Evolutionary conservation across 1,140 invertebrate species (phyloP).

Genomic region (Drosophila pallidifrons): DNA sequence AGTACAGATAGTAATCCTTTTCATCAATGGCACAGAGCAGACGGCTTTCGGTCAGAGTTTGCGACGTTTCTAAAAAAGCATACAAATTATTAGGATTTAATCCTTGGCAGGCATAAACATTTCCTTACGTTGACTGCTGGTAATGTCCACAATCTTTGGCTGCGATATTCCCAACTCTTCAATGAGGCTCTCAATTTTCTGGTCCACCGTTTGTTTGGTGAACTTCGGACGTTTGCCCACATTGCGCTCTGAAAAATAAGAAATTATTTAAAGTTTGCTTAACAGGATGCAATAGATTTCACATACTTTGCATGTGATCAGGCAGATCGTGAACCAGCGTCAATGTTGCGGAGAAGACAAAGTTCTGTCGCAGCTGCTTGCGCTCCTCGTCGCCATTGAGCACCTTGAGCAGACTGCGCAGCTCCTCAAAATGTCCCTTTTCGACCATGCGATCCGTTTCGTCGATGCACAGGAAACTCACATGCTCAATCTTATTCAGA

Average conservation of each 20-base stretch:
- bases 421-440: conserved; percentile 97
- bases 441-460: conserved; percentile 99
- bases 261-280: too few relatives aligned
- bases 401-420: conserved; percentile 92
- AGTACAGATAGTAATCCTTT: conserved; percentile 97
- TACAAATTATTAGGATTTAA: neutral
- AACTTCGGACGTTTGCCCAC: conserved; percentile 86
- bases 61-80: conserved; percentile 88
- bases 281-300: neutral
- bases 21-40: conserved; percentile 92
- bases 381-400: conserved; percentile 90
- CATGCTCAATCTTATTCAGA: conserved; percentile 89
- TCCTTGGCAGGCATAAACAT: too few relatives aligned
- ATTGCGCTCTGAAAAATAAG: conserved; percentile 72
- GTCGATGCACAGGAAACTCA: conserved; percentile 97
- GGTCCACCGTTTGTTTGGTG: conserved; percentile 88
- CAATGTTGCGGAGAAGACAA: conserved; percentile 99
- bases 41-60: conserved; percentile 92
- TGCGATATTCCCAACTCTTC: conserved; percentile 92
- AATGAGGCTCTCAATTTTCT: conserved; percentile 91
- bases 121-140: conserved; percentile 85
- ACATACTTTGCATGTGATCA: conserved; percentile 89
- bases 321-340: conserved; percentile 95
- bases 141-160: conserved; percentile 97
- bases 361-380: conserved; percentile 92